Base-by-base conservation (phyloP, 64 coral and sea anemone species). In the Actinia equina region DNA sequence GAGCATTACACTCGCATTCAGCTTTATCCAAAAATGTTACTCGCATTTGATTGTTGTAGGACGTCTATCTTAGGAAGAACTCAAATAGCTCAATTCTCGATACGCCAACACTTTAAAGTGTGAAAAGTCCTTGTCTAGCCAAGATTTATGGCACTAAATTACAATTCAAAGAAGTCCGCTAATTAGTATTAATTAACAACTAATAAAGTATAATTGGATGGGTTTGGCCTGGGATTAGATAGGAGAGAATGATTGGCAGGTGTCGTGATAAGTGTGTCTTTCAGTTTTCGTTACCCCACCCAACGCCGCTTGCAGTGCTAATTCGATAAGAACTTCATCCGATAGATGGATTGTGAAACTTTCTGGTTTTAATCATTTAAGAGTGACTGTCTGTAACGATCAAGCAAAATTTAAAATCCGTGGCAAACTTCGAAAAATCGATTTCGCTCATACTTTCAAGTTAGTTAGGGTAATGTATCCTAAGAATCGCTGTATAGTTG, bases 141-240 rank as follows among this genome's bases (percentile, higher is more conserved):
- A 81, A 81, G 78, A n/a, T n/a, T 81, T 81, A 81, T 81, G 19
- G 18, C 78, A 81, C 78, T 41, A 14, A 74, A 81, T 81, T 52
- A 81, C 78, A 52, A 41, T 14, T 74, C 69, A 74, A 74, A 74
- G 69, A 74, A 81, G 43, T 52, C 78, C 78, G 78, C 2, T 52
- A 81, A 81, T 52, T 81, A 81, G 14, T 15, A 0, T 41, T 41
- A 74, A 74, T 74, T 74, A 74, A 74, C 78, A 81, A 52, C 15
- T 81, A 81, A 81, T 81, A 81, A 79, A 81, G 44, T 81, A 13
- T 81, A 81, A 81, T 81, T 52, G 78, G 49, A 44, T 81, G 78
- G 78, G 78, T 22, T n/a, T 81, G 78, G 42, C 78, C 78, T 81
- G 18, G 78, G 42, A 44, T 52, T 49, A 81, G 18, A 46, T 22